phyloP scores from a whole-genome alignment of 2,888 invertebrate genomes.

The Sceliomorpha sp. region DNA sequence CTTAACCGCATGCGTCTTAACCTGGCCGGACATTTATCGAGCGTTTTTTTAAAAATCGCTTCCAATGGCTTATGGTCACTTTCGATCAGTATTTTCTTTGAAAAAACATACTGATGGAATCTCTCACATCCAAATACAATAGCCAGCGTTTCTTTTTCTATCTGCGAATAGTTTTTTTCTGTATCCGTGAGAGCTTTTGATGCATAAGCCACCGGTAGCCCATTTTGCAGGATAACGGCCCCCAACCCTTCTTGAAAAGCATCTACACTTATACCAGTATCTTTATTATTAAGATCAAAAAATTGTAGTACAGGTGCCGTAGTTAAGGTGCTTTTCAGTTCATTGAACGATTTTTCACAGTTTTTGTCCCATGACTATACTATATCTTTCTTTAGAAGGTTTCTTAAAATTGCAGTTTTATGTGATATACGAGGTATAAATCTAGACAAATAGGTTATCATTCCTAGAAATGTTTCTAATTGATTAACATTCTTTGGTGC shows the following conservation, averaged over 20 bases:
- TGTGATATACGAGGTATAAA: not conserved
- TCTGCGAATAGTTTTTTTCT: constrained; percentile 61
- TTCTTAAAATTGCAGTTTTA: constrained; percentile 30
- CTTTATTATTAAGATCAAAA: constrained; percentile 59
- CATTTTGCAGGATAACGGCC: constrained; percentile 68
- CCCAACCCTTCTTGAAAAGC: constrained; percentile 59
- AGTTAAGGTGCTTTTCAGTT: constrained; percentile 40
- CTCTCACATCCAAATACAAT: constrained; percentile 56
- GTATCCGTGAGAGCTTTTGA: constrained; percentile 62
- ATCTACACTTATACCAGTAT: constrained; percentile 58
- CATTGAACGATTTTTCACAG: constrained; percentile 20
- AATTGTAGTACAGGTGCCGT: constrained; percentile 58
- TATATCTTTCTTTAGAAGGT: constrained; percentile 29
- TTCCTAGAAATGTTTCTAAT: constrained; percentile 30
- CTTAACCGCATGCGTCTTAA: constrained; percentile 14
- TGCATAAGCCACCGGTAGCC: constrained; percentile 69
- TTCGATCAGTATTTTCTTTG: not conserved
- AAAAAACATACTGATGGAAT: constrained; percentile 46
- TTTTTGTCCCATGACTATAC: constrained; percentile 26
- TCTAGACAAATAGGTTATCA: constrained; percentile 2
- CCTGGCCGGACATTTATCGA: constrained; percentile 24
- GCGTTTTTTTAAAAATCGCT: constrained; percentile 60
- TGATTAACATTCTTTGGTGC: constrained; percentile 27
- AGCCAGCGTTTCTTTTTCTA: constrained; percentile 63
- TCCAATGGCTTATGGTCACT: constrained; percentile 15